Evolutionary conservation across 2,113 vertebrate genomes (phyloP).

Genomic region (Xiphias gladius): DNA sequence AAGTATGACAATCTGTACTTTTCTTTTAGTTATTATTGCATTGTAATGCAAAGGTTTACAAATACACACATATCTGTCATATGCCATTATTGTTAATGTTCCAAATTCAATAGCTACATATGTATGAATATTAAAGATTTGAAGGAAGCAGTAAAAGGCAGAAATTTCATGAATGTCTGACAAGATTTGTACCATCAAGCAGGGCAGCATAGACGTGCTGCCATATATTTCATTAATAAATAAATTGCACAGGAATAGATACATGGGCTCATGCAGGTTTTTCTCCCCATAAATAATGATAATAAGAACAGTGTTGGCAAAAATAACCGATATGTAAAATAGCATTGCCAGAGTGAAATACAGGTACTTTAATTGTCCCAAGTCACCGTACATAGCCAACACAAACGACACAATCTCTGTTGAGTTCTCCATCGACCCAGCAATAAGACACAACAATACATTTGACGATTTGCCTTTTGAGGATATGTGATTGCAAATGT

Average conservation of each 20-base stretch:
- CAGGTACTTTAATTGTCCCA: constrained; percentile 56
- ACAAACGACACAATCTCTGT: constrained; percentile 33
- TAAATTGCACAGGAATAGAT: constrained; percentile 62
- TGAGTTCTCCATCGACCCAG: background rate
- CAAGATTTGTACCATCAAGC: constrained; percentile 26
- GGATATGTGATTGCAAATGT: background rate
- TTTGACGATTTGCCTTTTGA: background rate
- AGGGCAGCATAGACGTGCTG: constrained; percentile 39
- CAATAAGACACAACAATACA: background rate
- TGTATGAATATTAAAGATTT: constrained; percentile 39
- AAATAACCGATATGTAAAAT: constrained; percentile 44
- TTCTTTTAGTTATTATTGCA: constrained; percentile 3
- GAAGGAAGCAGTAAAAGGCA: constrained; percentile 18
- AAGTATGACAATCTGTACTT: background rate
- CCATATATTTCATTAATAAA: constrained; percentile 69
- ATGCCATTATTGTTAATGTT: constrained; percentile 38
- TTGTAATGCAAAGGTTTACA: constrained; percentile 42
- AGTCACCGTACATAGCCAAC: constrained; percentile 55
- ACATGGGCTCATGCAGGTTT: constrained; percentile 72
- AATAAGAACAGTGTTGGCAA: constrained; percentile 57
- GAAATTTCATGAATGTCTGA: constrained; percentile 38
- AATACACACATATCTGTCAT: constrained; percentile 45
- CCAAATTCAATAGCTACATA: constrained; percentile 35
- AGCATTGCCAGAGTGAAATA: constrained; percentile 54
- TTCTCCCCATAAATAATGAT: constrained; percentile 51